Conservation (phyloP, 2,888 invertebrate species). For the Dynastes grantii region DNA sequence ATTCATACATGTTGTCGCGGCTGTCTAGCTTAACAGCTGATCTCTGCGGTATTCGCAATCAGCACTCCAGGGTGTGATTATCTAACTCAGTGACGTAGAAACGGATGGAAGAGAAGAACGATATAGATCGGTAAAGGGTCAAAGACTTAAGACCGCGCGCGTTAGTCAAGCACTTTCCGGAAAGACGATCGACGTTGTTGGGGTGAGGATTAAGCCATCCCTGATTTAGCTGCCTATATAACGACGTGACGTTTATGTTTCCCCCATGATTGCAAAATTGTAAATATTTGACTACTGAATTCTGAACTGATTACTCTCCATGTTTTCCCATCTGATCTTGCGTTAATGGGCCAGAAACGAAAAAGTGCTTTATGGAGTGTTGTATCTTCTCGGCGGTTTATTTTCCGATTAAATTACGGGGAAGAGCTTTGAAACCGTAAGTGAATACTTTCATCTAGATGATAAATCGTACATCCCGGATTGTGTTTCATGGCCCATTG, state of each 20-base stretch:
- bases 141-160: slow-evolving; percentile 30
- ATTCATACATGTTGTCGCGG: slow-evolving; percentile 46
- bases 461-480: slow-evolving; percentile 3
- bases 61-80: slow-evolving; percentile 66
- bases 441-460: slow-evolving; percentile 3
- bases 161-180: slow-evolving; percentile 53
- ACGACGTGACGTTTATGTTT: slow-evolving; percentile 57
- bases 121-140: slow-evolving; percentile 53
- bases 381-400: slow-evolving; percentile 8
- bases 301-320: slow-evolving; percentile 37
- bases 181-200: slow-evolving; percentile 46
- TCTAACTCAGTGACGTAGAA: slow-evolving; percentile 58
- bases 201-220: slow-evolving; percentile 54
- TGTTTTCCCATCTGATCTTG: slow-evolving; percentile 32
- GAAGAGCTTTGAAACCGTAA: not conserved
- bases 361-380: slow-evolving; percentile 26
- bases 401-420: slow-evolving; percentile 18
- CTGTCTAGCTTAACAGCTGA: slow-evolving; percentile 59
- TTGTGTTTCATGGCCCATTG: not conserved
- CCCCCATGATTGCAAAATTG: slow-evolving; percentile 55
- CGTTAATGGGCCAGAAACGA: slow-evolving; percentile 33
- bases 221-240: slow-evolving; percentile 58
- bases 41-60: slow-evolving; percentile 64
- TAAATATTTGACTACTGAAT: slow-evolving; percentile 50
- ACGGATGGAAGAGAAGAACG: slow-evolving; percentile 8